These are phyloP conservation scores for Scylla paramamosain DNA, from an alignment of 1,140 invertebrate species.

Conservation along the genomic window DNA sequence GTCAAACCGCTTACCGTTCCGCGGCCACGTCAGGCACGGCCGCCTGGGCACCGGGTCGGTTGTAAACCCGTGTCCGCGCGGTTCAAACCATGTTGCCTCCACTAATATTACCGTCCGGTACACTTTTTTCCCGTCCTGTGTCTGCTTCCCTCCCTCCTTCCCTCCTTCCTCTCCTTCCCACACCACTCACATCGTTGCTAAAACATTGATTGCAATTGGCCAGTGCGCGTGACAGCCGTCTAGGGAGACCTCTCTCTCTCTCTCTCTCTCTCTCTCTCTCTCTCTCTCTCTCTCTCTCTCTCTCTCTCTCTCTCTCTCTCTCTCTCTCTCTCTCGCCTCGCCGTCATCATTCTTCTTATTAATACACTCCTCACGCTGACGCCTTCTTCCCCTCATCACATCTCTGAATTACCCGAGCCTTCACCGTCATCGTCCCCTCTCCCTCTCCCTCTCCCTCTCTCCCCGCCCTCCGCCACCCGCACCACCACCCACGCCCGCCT, in stretches of 20 bases:
- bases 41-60: neutral
- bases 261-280: neutral
- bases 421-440: neutral
- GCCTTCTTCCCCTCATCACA: neutral
- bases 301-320: too few relatives aligned
- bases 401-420: neutral
- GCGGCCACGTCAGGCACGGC: neutral
- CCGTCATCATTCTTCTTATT: conserved; percentile 32
- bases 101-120: neutral
- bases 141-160: neutral
- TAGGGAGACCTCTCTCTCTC: neutral
- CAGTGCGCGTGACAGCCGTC: neutral
- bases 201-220: neutral
- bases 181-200: neutral
- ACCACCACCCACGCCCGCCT: conserved; percentile 22
- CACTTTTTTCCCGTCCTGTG: neutral
- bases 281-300: conserved; percentile 7
- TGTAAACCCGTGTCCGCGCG: neutral
- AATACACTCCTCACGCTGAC: neutral
- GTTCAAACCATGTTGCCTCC: neutral
- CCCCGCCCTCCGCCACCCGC: neutral
- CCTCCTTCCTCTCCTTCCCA: neutral
- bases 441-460: neutral
- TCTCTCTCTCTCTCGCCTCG: neutral
- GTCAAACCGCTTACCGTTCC: neutral